Evolutionary conservation across 1,140 invertebrate genomes (phyloP), one percentile per base, ranked within the genome.

Genomic region (Lanistes nyassanus): DNA sequence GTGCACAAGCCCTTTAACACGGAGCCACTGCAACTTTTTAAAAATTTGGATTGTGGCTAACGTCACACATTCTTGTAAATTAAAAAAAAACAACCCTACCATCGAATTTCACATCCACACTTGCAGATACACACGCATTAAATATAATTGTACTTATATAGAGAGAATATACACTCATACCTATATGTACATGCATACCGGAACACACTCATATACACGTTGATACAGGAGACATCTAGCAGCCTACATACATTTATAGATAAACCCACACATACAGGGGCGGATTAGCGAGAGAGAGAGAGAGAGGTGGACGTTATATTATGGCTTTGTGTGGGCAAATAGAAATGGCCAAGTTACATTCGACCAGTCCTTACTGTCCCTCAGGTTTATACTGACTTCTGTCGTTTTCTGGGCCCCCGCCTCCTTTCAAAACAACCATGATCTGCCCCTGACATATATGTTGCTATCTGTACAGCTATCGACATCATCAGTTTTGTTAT

Each of bases 101-200:
- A 34, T 16, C 34, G 16, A 65, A 4, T 36, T 36, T 36, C 26
- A 65, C 26, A 65, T n/a, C 16, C 26, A 65, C 31, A 65, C 62
- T 31, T 16, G 39, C 62, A 36, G 31, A 65, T 36, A 65, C 62
- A 65, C 31, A 65, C 62, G 39, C 26, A 65, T 6, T 11, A 6
- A 65, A 29, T n/a, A n/a, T n/a, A n/a, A n/a, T n/a, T n/a, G n/a
- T n/a, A n/a, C n/a, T n/a, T n/a, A n/a, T n/a, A n/a, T n/a, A n/a
- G n/a, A n/a, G n/a, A n/a, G 39, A 7, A 65, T 36, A 65, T 36
- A 65, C 62, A 65, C 62, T 36, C 62, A 65, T 36, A 65, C 62
- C 13, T 36, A 36, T 36, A 23, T 36, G n/a, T 36, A 23, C 29
- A 36, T 36, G n/a, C 62, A 23, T 36, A 36, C 62, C 34, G 31